Base-by-base conservation (phyloP, 1,140 invertebrate species). In the Conopomorpha cramerella region DNA sequence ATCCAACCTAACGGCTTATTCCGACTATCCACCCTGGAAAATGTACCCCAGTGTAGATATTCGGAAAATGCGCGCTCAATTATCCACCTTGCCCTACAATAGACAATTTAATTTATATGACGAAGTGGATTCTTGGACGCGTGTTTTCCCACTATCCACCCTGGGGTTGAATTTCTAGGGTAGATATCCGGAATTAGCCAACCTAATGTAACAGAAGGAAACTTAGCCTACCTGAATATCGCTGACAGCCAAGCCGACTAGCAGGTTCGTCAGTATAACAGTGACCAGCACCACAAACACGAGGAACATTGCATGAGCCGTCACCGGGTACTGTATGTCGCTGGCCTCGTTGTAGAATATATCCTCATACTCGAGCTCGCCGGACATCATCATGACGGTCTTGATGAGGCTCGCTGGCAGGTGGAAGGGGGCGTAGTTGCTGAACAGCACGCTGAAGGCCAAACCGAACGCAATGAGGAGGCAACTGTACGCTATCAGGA, bases 361-460 rank as follows among this genome's bases (percentile, higher is more conserved):
- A 40, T 91, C 88, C 53, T 92, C 90, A 48, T 89, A 93, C 57
- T 93, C 90, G 16, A 93, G 63, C 55, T 93, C 89, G 0, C 91
- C 91, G 0, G 90, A 89, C 90, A 94, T 92, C 91, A 94, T 93
- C 28, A 92, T 88, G 2, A 93, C 83, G 0, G 89, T 89, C 72
- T 93, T 93, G 0, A 93, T 58, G 0, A 92, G 51, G 0, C 82
- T 81, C 35, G 83, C 68, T 0, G 80, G 58, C 1, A 87, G 78
- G 45, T 84, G 67, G 53, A 91, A 91, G 0, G 89, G 81, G 2
- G 82, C 80, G 48, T 90, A 88, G 41, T 90, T 86, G 12, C 86
- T 84, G 53, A 92, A 91, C 4, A 93, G 67, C 8, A 93, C 87
- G 11, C 85, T 86, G 51, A 93, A 91, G 15, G 86, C 85, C 2